phyloP scores from a whole-genome alignment of 1,140 invertebrate genomes.

The Drosophila subpulchrella region DNA sequence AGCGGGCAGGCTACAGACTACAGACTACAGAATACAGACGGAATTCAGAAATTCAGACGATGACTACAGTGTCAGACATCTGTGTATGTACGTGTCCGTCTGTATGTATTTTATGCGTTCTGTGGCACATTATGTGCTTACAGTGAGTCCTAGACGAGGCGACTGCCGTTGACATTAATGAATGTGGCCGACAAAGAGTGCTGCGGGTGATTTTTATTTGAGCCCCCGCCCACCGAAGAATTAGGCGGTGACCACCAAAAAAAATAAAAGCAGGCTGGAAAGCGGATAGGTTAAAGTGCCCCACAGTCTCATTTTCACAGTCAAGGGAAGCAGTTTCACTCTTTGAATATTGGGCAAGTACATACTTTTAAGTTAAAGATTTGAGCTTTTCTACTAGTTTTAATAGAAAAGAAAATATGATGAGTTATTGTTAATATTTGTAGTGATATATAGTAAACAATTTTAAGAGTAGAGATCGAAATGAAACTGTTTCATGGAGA shows the following conservation, averaged over 20 bases:
- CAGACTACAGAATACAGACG: too few species aligned
- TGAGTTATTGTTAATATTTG: too few species aligned
- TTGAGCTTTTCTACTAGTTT: too few species aligned
- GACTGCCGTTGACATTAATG: slow-evolving; percentile 71
- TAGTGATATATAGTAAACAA: too few species aligned
- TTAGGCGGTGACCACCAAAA: slow-evolving; percentile 26
- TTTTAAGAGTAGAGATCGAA: too few species aligned
- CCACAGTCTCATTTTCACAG: slow-evolving; percentile 2
- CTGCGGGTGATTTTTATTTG: slow-evolving; percentile 77
- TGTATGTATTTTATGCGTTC: slow-evolving; percentile 74
- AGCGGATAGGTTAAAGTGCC: slow-evolving; percentile 12
- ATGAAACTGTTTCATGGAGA: too few species aligned
- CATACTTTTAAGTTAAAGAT: too few species aligned
- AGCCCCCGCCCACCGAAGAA: slow-evolving; percentile 29
- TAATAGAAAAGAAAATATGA: too few species aligned
- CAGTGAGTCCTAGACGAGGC: slow-evolving; percentile 56
- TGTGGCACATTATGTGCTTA: slow-evolving; percentile 74
- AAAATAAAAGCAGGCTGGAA: slow-evolving; percentile 13
- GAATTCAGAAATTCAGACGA: slow-evolving; percentile 30
- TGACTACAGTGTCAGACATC: slow-evolving; percentile 63
- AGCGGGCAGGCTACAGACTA: slow-evolving; percentile 66
- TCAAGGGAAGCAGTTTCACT: not conserved
- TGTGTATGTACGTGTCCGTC: slow-evolving; percentile 20
- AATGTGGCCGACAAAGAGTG: slow-evolving; percentile 66
- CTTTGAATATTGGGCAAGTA: not conserved